Conservation (phyloP, 2,797 vertebrate genomes). For the Poecilia picta region DNA sequence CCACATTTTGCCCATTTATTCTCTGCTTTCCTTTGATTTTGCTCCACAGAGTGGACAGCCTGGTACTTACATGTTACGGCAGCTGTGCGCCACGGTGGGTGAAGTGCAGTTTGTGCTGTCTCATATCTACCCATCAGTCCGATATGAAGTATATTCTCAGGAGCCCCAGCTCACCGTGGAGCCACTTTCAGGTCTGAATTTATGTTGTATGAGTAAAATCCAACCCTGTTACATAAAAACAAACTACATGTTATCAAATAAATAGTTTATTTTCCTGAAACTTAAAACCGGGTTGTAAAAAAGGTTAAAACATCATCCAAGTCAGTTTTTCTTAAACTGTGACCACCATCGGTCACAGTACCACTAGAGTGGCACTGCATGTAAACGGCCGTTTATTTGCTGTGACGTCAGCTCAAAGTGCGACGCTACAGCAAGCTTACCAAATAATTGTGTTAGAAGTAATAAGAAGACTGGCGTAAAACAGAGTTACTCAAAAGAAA, state of each 20-base stretch:
- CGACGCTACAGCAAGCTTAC: too few species aligned
- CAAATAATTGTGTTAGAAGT: too few species aligned
- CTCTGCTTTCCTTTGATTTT: background rate
- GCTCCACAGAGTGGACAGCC: slow-evolving; percentile 86
- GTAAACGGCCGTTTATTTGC: too few species aligned
- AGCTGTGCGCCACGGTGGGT: slow-evolving; percentile 89
- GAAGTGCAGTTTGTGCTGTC: slow-evolving; percentile 90
- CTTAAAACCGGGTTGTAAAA: background rate
- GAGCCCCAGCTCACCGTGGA: slow-evolving; percentile 96
- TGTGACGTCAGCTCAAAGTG: too few species aligned
- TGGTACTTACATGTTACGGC: slow-evolving; percentile 91
- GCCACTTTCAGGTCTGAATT: slow-evolving; percentile 87
- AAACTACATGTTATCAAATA: background rate
- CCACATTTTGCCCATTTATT: background rate
- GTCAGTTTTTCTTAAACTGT: too few species aligned
- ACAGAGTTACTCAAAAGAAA: too few species aligned
- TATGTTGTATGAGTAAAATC: background rate
- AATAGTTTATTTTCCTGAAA: background rate
- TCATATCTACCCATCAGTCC: slow-evolving; percentile 91
- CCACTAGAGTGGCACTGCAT: too few species aligned
- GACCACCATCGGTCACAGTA: too few species aligned
- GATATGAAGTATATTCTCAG: slow-evolving; percentile 96
- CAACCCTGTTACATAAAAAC: background rate
- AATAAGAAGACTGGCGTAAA: too few species aligned
- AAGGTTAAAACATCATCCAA: too few species aligned